phyloP scores from a whole-genome alignment of 1,140 invertebrate species.

The Meloidogyne exigua region DNA sequence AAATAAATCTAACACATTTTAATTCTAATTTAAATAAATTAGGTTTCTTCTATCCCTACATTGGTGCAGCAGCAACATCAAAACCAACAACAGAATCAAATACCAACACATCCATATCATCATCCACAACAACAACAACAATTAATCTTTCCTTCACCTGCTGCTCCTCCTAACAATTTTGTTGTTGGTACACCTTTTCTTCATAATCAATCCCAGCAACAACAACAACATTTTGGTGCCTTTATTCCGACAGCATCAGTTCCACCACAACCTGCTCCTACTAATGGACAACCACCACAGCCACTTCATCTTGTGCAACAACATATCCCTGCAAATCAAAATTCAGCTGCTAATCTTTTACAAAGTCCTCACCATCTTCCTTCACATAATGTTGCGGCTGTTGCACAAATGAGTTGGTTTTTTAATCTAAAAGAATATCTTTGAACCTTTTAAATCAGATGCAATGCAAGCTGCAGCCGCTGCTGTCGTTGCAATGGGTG shows the following conservation, averaged over 20 bases:
- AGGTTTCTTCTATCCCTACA: background rate
- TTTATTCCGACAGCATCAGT: conserved; percentile 8
- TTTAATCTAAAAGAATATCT: background rate
- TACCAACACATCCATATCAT: background rate
- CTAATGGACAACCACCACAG: background rate
- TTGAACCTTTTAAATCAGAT: background rate
- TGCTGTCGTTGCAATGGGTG: background rate
- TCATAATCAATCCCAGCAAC: background rate
- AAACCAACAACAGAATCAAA: background rate
- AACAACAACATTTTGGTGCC: conserved; percentile 15
- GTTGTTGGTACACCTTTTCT: background rate
- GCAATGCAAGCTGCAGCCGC: conserved; percentile 2
- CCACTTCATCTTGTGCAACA: background rate
- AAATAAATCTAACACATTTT: background rate
- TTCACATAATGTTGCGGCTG: background rate
- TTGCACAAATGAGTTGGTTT: background rate
- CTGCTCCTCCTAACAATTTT: conserved; percentile 1
- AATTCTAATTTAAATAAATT: background rate
- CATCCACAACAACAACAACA: conserved; percentile 2
- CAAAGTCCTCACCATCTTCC: background rate
- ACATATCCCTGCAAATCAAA: background rate
- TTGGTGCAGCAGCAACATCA: background rate
- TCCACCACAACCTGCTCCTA: background rate
- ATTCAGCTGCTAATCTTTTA: background rate
- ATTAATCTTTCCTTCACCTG: background rate